phyloP scores from a whole-genome alignment of 2,113 vertebrate genomes.

The Oreochromis niloticus region DNA sequence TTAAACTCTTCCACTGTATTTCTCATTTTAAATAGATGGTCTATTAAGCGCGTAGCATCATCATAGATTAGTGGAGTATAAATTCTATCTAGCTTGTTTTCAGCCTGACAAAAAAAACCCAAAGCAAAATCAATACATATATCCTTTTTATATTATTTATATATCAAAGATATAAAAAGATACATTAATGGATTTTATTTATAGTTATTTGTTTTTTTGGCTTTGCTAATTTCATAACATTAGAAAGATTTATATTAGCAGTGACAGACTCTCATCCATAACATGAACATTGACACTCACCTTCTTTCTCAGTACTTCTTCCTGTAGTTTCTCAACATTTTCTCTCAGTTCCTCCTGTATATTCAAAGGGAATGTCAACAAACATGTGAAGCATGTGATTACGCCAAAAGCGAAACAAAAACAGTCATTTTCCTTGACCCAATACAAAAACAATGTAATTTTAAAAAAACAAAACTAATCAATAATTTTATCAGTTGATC shows the following conservation, averaged over 20 bases:
- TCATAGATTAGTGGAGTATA: neutral
- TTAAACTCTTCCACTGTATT: neutral
- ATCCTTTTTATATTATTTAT: neutral
- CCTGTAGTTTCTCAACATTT: neutral
- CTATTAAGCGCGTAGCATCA: neutral
- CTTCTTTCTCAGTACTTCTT: neutral
- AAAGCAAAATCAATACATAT: neutral
- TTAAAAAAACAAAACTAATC: fast-evolving
- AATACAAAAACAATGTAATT: neutral
- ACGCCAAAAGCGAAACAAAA: fast-evolving
- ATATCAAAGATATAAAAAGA: neutral
- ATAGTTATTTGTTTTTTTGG: neutral
- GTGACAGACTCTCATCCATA: neutral
- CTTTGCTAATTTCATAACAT: neutral
- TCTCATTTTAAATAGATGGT: neutral
- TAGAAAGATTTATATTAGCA: neutral
- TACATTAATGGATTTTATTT: neutral
- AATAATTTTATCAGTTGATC: neutral
- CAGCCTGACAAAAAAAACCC: neutral
- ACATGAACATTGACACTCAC: neutral
- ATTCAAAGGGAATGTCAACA: neutral
- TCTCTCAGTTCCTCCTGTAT: neutral
- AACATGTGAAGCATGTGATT: neutral
- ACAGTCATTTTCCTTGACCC: fast-evolving
- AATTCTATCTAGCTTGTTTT: neutral